Evolutionary conservation across 2,113 vertebrate genomes (phyloP).

Genomic region (Phaetusa simplex): DNA sequence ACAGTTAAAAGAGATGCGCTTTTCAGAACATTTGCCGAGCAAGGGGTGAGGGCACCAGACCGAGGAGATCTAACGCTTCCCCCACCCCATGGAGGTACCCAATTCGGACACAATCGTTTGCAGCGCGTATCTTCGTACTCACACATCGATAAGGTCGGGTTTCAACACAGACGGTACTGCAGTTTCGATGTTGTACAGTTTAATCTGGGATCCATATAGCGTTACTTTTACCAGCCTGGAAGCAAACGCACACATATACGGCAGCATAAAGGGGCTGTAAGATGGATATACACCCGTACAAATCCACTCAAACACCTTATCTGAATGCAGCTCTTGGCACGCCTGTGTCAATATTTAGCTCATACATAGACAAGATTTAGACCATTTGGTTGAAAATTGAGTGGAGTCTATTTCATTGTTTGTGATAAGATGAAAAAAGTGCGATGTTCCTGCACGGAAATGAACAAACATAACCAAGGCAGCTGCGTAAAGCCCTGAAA

Average conservation of each 20-base stretch:
- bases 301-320: neutral
- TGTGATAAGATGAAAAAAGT: neutral
- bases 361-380: neutral
- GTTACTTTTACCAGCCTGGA: slow-evolving; percentile 94
- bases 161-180: slow-evolving; percentile 96
- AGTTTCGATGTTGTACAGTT: slow-evolving; percentile 95
- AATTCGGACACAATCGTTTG: fast-evolving
- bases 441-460: neutral
- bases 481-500: neutral
- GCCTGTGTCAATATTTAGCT: neutral
- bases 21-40: neutral
- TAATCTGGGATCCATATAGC: slow-evolving; percentile 93
- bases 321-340: neutral
- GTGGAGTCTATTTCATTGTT: neutral
- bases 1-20: neutral
- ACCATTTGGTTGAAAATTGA: neutral
- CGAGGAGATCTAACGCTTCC: fast-evolving
- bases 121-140: slow-evolving; percentile 64
- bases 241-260: neutral
- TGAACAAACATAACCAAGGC: neutral
- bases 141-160: slow-evolving; percentile 98
- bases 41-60: neutral
- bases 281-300: neutral
- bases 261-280: neutral
- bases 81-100: fast-evolving